A percentile compares a stretch with the other conserved stretches of the same genome.
phyloP scores from a whole-genome alignment of 2,797 vertebrate genomes.

The Parotocinclus haroldoi region DNA sequence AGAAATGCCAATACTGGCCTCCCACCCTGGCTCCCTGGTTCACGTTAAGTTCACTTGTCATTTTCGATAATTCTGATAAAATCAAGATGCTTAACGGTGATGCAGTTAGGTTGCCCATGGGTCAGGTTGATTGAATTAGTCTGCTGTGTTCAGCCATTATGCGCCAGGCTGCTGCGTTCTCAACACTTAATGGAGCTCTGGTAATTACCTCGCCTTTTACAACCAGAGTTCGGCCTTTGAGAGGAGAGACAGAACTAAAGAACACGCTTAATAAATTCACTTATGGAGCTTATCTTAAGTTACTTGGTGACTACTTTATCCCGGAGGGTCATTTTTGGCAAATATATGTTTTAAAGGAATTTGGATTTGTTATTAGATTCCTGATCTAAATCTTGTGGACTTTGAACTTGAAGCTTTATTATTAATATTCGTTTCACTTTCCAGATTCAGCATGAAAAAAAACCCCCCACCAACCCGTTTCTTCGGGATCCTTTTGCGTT shows the following conservation, averaged over 20 bases:
- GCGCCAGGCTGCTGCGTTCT: slow-evolving; percentile 59
- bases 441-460: too few relatives aligned
- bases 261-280: slow-evolving; percentile 48
- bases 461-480: too few relatives aligned
- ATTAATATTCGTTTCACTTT: too few relatives aligned
- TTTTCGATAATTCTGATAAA: slow-evolving; percentile 76
- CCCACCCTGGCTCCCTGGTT: slow-evolving; percentile 64
- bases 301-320: slow-evolving; percentile 5
- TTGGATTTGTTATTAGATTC: too few relatives aligned
- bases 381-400: too few relatives aligned
- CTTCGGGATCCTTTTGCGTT: too few relatives aligned
- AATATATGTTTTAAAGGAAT: too few relatives aligned
- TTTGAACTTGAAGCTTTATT: too few relatives aligned
- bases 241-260: slow-evolving; percentile 6
- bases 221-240: slow-evolving; percentile 39
- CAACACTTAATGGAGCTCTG: slow-evolving; percentile 59
- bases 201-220: slow-evolving; percentile 59
- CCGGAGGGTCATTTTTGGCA: too few relatives aligned
- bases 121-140: slow-evolving; percentile 70
- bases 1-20: slow-evolving; percentile 73
- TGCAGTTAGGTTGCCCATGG: slow-evolving; percentile 65
- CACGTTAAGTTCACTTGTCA: slow-evolving; percentile 77
- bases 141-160: slow-evolving; percentile 63
- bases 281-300: slow-evolving; percentile 23
- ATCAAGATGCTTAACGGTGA: slow-evolving; percentile 70